Evolutionary conservation across 1,140 invertebrate genomes (phyloP).

Genomic region (Procambarus clarkii): DNA sequence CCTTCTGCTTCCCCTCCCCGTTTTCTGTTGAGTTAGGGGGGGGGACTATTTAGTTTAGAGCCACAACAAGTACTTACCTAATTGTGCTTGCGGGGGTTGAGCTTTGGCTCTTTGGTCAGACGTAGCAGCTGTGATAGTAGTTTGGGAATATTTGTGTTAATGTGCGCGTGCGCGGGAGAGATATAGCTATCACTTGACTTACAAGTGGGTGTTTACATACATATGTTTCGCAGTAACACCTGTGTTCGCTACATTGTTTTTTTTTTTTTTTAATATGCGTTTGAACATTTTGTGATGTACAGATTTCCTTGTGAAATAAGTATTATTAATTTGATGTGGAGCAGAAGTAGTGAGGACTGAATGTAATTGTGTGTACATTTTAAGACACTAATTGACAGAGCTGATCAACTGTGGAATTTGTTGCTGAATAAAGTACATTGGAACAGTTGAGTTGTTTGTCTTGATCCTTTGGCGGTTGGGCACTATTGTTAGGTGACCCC

Average conservation of each 20-base stretch:
- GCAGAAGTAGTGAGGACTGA: not conserved
- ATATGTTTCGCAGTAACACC: not conserved
- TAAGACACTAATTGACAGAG: not conserved
- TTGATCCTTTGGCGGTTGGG: no score
- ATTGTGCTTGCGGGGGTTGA: no score
- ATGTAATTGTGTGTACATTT: not conserved
- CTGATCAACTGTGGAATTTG: not conserved
- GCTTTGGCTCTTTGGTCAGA: no score
- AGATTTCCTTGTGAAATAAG: not conserved
- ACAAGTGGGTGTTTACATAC: not conserved
- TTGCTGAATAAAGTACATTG: not conserved
- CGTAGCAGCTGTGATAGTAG: conserved; percentile 10
- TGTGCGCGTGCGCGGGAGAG: not conserved
- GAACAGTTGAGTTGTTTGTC: no score
- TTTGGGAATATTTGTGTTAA: not conserved
- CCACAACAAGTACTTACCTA: no score
- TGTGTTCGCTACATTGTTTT: not conserved
- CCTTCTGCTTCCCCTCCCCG: not conserved
- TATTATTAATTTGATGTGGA: not conserved
- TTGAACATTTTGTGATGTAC: not conserved
- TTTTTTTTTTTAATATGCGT: not conserved
- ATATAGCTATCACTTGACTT: not conserved
- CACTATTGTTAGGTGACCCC: no score
- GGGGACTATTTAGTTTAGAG: not conserved
- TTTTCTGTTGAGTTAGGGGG: not conserved